Evolutionary conservation across 2,888 invertebrate genomes (phyloP), one percentile per base, ranked within the genome.

Genomic region (Acanthosepion lycidas): DNA sequence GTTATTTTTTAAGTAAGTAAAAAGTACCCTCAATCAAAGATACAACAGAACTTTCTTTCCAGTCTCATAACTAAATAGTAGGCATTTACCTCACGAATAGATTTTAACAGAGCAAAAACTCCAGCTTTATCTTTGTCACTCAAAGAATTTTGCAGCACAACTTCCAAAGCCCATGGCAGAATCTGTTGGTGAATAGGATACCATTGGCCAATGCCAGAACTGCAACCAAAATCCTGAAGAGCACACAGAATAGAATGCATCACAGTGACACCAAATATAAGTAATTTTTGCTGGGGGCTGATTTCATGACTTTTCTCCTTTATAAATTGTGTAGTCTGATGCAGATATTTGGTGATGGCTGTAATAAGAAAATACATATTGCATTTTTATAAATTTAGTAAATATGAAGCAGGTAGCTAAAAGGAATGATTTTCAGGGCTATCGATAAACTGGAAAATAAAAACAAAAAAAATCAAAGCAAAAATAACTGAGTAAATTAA

Each of bases 191-290:
- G 96, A 95, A 97, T 96, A 9, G 97, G 96, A 95, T 97, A 97
- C 96, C 96, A 97, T 95, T 97, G 96, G 92, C 96, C 96, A 49
- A 97, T 95, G 28, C 97, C 97, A 49, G 96, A 96, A 78, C 96
- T 96, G 78, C 78, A n/a, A 49, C 97, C 97, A 95, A 97, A 97
- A 95, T 97, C 95, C 95, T 97, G 97, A 1, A 97, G 95, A 9
- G 97, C 96, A 48, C 95, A 95, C 33, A 97, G 95, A 93, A 97
- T 95, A 3, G 97, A 96, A 94, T 97, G 97, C 48, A 97, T 96
- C 42, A 97, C 95, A 51, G 96, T 96, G 59, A 97, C 95, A 78
- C 96, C 96, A 95, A 96, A 97, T 12, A 96, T 95, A 9, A 96
- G 95, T 42, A 95, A 95, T 64, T 96, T 96, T 92, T 95, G 95